Base-by-base conservation (phyloP, 1,140 invertebrate species). In the Gonioctena quinquepunctata region DNA sequence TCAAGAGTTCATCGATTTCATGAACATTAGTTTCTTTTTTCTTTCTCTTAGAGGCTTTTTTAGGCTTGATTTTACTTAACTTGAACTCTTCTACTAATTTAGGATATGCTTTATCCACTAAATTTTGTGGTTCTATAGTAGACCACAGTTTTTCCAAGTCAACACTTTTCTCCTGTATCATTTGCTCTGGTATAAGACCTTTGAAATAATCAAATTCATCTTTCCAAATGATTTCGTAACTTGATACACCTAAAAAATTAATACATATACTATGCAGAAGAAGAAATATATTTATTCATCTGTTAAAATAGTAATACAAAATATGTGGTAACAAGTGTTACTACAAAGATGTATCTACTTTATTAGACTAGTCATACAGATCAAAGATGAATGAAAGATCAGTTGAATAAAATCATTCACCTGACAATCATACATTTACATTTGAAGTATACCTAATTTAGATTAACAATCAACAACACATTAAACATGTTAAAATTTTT, bases 151-250 rank as follows among this genome's bases (percentile, higher is more conserved):
- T 79, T 59, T 84, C 81, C 16, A 83, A 65, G 66, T 87, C 85
- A 68, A 67, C 50, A 26, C 68, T 72, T n/a, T 60, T 62, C 56
- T 70, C 69, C 75, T 85, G 70, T 66, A 88, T 75, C 78, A 88
- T 85, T 48, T 88, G 75, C 80, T 88, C 84, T 0, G 89, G 86
- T 60, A 88, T 87, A 1, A 92, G 79, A 23, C 83, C 86, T 11
- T 87, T 84, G 67, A 90, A 87, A 49, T 84, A 81, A 1, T 84
- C 80, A 22, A 86, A 77, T 13, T 85, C 82, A 74, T 90, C 89
- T 7, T 80, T 74, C 92, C 92, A 93, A 11, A 88, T 79, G n/a
- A 94, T 86, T 83, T 93, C 92, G 73, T 89, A 90, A 79, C 90
- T 90, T 1, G 88, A 84, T 13, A 90, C 83, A 59, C 89, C 87